These are phyloP conservation scores for Graptemys geographica DNA, from an alignment of 2,797 vertebrate genomes.

Conservation along the genomic window DNA sequence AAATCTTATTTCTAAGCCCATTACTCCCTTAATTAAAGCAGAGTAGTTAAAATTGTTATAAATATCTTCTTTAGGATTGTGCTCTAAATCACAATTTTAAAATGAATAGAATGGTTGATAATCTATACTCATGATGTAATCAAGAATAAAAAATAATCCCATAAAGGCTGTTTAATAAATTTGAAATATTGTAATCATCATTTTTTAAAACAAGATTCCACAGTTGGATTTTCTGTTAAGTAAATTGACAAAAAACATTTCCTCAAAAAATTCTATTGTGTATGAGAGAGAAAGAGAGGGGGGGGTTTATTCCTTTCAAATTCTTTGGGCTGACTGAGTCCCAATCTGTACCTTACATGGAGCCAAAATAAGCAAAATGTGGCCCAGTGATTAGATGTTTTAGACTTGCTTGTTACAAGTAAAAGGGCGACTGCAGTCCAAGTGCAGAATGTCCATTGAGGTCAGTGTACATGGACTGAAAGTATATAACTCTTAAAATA, in stretches of 20 bases:
- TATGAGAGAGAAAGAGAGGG: neutral
- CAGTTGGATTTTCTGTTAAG: slow-evolving; percentile 37
- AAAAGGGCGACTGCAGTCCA: neutral
- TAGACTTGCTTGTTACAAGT: neutral
- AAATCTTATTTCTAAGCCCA: slow-evolving; percentile 66
- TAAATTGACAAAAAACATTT: neutral
- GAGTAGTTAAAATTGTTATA: slow-evolving; percentile 57
- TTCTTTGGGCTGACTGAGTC: neutral
- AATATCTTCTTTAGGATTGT: slow-evolving; percentile 64
- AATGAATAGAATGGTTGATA: slow-evolving; percentile 65
- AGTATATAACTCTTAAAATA: slow-evolving; percentile 39
- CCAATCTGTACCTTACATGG: neutral
- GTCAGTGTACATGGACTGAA: neutral
- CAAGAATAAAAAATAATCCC: slow-evolving; percentile 51
- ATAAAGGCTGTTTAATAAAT: slow-evolving; percentile 67
- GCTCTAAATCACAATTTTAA: slow-evolving; percentile 67
- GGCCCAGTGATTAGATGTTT: neutral
- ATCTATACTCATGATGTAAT: slow-evolving; percentile 57
- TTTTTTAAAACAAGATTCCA: slow-evolving; percentile 61
- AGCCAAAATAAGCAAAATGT: slow-evolving; percentile 42
- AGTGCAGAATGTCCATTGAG: neutral
- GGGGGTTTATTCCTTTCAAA: slow-evolving; percentile 18
- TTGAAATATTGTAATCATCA: slow-evolving; percentile 26
- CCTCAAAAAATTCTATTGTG: neutral
- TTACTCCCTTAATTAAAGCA: slow-evolving; percentile 56